phyloP scores from a whole-genome alignment of 2,797 vertebrate species.

The Trachops cirrhosus region DNA sequence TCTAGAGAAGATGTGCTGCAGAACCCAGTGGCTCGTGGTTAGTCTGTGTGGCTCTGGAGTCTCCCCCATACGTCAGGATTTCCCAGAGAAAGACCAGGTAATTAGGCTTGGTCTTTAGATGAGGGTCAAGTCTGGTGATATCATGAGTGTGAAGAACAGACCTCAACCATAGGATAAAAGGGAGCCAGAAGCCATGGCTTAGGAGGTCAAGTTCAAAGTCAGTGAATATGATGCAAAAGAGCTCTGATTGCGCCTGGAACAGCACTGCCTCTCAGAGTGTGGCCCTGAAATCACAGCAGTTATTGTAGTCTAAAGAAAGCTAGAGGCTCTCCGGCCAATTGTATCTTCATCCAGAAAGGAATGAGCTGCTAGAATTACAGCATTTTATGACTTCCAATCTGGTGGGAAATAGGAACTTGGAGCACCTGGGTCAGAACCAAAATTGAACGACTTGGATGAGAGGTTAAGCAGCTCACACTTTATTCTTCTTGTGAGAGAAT shows the following conservation, averaged over 20 bases:
- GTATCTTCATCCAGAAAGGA: neutral
- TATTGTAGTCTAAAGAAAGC: neutral
- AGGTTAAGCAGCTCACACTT: neutral
- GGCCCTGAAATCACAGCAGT: neutral
- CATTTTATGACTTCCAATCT: neutral
- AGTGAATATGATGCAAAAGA: neutral
- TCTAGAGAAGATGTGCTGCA: neutral
- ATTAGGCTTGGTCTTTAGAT: neutral
- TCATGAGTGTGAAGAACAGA: neutral
- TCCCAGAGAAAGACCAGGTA: neutral
- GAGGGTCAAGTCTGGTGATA: neutral
- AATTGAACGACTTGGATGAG: neutral
- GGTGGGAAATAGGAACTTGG: neutral
- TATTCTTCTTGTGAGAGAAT: neutral
- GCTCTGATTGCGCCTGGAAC: neutral
- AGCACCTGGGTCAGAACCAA: neutral
- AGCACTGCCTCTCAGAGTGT: neutral
- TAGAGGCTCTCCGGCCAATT: neutral
- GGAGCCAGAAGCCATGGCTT: neutral
- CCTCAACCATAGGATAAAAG: neutral
- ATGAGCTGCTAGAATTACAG: neutral
- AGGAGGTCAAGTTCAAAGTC: neutral
- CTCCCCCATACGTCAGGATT: neutral
- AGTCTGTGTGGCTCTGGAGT: neutral
- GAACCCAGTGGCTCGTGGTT: neutral